Evolutionary conservation across 2,113 vertebrate genomes (phyloP), one percentile per base, ranked within the genome.

Genomic region (Corythaixoides concolor): DNA sequence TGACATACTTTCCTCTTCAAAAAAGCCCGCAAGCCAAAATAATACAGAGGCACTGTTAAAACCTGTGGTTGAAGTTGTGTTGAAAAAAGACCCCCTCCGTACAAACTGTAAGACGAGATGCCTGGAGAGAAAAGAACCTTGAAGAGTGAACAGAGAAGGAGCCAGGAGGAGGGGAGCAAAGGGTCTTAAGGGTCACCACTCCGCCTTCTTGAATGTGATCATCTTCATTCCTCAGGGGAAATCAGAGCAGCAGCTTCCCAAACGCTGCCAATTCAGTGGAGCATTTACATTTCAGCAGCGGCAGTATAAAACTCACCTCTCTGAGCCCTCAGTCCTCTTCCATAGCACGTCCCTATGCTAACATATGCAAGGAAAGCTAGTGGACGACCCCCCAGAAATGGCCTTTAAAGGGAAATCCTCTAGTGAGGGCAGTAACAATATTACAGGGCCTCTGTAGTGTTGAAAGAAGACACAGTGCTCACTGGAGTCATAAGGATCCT

Each of bases 131-230:
- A 47, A 84, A 74, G 17, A 69, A 16, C 11, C 35, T 79, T 55
- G n/a, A 70, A 60, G 49, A 80, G 17, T 4, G 45, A 85, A 45
- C 15, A 69, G 23, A 90, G 41, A 58, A 81, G 50, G 9, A 33
- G 7, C 3, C 37, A 63, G 33, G 30, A 74, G 37, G 45, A 78
- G 15, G 28, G 24, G 21, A 90, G 23, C 10, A 78, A 83, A 89
- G 8, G 10, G 5, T 8, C 79, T 49, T 74, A 64, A 77, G 28
- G n/a, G 62, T 86, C 72, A 90, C 15, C 50, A 18, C 22, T 89
- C 8, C 3, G 8, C 19, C 35, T 73, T 24, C 75, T 63, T 30
- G 17, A 70, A 73, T 26, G 15, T 0, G 0, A 59, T 19, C 3
- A 13, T 60, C 67, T 59, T 62, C 49, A 69, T 45, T 79, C 35